Evolutionary conservation across 2,113 vertebrate species (phyloP).

Genomic region (Eonycteris spelaea): DNA sequence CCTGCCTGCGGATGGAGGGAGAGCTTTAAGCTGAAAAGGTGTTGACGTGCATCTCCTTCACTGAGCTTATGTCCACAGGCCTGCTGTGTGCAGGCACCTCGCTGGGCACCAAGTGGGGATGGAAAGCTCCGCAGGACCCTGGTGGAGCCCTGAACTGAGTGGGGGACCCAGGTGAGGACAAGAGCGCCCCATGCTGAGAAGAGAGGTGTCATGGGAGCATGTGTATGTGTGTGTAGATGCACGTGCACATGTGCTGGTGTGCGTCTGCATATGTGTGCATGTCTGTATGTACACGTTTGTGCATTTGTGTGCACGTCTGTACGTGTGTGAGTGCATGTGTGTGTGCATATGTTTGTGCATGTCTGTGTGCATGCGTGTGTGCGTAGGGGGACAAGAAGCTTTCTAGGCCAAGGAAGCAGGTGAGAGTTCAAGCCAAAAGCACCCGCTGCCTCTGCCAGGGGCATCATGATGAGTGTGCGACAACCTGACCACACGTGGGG

Average conservation of each 20-base stretch:
- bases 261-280: no score
- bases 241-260: no score
- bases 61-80: neutral
- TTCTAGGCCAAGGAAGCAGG: neutral
- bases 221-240: neutral
- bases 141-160: neutral
- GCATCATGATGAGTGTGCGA: no score
- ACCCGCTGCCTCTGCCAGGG: neutral
- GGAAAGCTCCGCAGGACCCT: neutral
- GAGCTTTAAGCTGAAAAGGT: neutral
- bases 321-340: no score
- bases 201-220: neutral
- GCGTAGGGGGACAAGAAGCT: neutral
- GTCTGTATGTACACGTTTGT: no score
- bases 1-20: neutral
- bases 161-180: neutral
- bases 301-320: no score
- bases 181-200: neutral
- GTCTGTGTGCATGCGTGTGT: neutral
- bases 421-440: neutral
- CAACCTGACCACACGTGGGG: no score
- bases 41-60: neutral
- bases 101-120: neutral
- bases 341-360: neutral
- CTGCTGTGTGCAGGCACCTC: no score